Percentiles rank a stretch among this genome's conserved stretches.
Conservation (phyloP, 2,113 vertebrate genomes). For the Melanotaenia duboulayi region DNA sequence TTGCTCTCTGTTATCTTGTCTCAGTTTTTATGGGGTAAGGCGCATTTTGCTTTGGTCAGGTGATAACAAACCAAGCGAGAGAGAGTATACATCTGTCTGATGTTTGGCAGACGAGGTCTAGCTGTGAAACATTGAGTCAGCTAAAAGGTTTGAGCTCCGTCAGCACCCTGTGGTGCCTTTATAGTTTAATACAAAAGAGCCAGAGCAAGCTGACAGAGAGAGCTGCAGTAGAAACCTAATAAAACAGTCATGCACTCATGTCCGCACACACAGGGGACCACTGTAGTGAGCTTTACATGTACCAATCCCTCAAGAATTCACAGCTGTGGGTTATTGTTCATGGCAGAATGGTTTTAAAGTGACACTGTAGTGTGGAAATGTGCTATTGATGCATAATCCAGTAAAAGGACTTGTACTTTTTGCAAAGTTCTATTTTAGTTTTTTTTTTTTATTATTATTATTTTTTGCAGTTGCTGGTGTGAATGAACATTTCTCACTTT, state of each 20-base stretch:
- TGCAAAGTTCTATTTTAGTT: background rate
- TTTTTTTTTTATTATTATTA: slow-evolving; percentile 7
- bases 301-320: background rate
- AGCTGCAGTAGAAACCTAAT: slow-evolving; percentile 45
- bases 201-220: slow-evolving; percentile 50
- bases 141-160: slow-evolving; percentile 74
- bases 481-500: background rate
- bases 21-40: slow-evolving; percentile 55
- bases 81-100: slow-evolving; percentile 70
- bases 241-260: slow-evolving; percentile 43
- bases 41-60: slow-evolving; percentile 68
- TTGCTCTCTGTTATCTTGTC: slow-evolving; percentile 53
- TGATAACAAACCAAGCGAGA: slow-evolving; percentile 60
- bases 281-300: slow-evolving; percentile 3
- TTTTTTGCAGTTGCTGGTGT: background rate
- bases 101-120: slow-evolving; percentile 56
- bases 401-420: background rate
- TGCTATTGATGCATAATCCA: background rate
- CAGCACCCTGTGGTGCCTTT: slow-evolving; percentile 77
- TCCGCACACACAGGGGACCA: background rate
- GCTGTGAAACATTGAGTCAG: slow-evolving; percentile 77
- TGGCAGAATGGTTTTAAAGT: background rate
- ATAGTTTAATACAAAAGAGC: slow-evolving; percentile 70
- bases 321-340: slow-evolving; percentile 4
- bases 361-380: background rate